Conservation (phyloP, 2,888 invertebrate genomes). For the Bugula neritina region DNA sequence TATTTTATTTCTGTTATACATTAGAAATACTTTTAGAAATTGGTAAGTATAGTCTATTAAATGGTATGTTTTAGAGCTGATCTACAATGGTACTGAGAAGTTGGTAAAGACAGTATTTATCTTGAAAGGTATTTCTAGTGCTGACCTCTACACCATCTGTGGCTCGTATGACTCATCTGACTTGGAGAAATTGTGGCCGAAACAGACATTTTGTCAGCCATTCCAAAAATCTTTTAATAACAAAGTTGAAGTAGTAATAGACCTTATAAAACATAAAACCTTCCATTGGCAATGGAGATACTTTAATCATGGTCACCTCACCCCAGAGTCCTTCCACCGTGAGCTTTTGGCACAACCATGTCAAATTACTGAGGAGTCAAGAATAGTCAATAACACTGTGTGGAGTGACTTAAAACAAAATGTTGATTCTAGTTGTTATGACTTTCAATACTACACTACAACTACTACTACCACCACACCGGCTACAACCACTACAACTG, state of each 20-base stretch:
- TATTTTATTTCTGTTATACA: no score
- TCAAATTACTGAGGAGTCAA: no score
- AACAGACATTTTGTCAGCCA: neutral
- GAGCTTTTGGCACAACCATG: no score
- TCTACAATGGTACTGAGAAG: neutral
- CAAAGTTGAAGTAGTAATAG: neutral
- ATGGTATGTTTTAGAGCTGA: neutral
- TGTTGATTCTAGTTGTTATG: neutral
- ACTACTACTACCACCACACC: conserved; percentile 25
- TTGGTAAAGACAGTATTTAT: neutral
- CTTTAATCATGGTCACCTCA: no score
- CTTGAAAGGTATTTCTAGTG: neutral
- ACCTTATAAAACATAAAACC: neutral
- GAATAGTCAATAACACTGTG: neutral
- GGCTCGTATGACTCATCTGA: neutral
- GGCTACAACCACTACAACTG: conserved; percentile 24
- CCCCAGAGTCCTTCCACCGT: no score
- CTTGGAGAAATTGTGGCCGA: neutral
- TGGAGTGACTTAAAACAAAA: neutral
- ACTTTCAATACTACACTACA: neutral
- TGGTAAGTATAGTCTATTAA: no score
- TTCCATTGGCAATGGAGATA: neutral
- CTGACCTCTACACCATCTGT: neutral
- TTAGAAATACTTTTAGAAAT: no score
- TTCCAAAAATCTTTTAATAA: neutral